Percentiles rank a stretch among this genome's conserved stretches.
phyloP scores from a whole-genome alignment of 2,113 vertebrate species.

The Aspidoscelis tigris region DNA sequence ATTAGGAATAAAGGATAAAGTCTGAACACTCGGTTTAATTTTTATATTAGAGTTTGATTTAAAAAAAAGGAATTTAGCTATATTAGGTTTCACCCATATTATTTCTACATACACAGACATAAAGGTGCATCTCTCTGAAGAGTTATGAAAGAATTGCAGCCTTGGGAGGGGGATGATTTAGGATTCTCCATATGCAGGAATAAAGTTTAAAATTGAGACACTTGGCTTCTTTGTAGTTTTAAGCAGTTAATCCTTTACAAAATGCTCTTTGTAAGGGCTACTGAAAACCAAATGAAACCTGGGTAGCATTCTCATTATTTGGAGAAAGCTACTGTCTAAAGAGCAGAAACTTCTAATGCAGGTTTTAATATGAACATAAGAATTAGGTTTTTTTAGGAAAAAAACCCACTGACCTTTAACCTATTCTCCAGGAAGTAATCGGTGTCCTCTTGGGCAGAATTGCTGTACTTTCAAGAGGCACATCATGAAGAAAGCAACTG shows the following conservation, averaged over 20 bases:
- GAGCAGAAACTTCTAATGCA: conserved; percentile 66
- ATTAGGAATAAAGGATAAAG: conserved; percentile 66
- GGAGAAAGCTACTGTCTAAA: conserved; percentile 74
- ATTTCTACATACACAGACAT: not conserved
- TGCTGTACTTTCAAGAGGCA: conserved; percentile 66
- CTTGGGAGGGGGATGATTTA: conserved; percentile 37
- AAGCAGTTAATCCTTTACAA: conserved; percentile 56
- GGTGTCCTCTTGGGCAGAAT: conserved; percentile 71
- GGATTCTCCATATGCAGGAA: conserved; percentile 50
- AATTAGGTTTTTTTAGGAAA: conserved; percentile 53
- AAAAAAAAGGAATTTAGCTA: not conserved
- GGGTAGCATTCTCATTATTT: conserved; percentile 72
- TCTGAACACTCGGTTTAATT: conserved; percentile 56
- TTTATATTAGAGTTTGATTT: conserved; percentile 62
- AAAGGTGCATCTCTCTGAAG: conserved; percentile 62
- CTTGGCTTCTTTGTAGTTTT: conserved; percentile 57
- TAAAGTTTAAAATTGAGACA: conserved; percentile 56
- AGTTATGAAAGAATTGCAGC: conserved; percentile 1
- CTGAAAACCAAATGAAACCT: conserved; percentile 71
- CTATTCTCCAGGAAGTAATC: conserved; percentile 66
- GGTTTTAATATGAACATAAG: conserved; percentile 67
- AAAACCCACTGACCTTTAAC: conserved; percentile 67
- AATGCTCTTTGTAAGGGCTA: conserved; percentile 52
- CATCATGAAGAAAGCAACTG: conserved; percentile 70
- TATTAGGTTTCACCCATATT: conserved; percentile 4